phyloP scores from a whole-genome alignment of 1,140 invertebrate genomes.

The Papilio xuthus region DNA sequence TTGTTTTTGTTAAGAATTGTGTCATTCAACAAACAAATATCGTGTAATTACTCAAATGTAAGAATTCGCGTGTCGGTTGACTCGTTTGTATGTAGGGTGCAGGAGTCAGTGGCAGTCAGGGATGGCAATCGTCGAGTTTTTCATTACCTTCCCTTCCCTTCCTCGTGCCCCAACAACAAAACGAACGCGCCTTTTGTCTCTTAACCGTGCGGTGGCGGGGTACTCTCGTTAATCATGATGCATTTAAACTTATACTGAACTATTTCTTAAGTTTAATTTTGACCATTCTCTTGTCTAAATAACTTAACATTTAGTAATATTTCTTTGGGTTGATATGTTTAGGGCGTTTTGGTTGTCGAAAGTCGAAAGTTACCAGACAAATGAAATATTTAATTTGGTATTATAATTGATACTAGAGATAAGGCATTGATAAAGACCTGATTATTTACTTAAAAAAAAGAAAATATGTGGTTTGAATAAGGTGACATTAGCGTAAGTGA shows the following conservation, averaged over 20 bases:
- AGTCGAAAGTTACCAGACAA: neutral
- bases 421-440: neutral
- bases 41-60: constrained; percentile 26
- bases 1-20: neutral
- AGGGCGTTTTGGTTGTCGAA: neutral
- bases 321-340: too few species aligned
- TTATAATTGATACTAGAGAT: neutral
- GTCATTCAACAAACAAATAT: neutral
- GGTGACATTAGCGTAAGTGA: constrained; percentile 41
- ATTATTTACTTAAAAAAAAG: neutral
- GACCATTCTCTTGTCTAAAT: neutral
- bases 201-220: constrained; percentile 47
- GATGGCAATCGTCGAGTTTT: constrained; percentile 63
- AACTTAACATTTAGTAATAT: neutral
- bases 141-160: constrained; percentile 60
- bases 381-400: neutral
- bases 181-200: constrained; percentile 62
- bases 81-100: constrained; percentile 14
- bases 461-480: constrained; percentile 42
- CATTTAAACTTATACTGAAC: constrained; percentile 27
- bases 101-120: constrained; percentile 42
- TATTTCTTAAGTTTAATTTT: neutral
- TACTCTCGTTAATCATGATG: constrained; percentile 38
- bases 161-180: constrained; percentile 49
- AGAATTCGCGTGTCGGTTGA: constrained; percentile 5